Conservation (phyloP, 2,113 vertebrate species). For the Excalfactoria chinensis region DNA sequence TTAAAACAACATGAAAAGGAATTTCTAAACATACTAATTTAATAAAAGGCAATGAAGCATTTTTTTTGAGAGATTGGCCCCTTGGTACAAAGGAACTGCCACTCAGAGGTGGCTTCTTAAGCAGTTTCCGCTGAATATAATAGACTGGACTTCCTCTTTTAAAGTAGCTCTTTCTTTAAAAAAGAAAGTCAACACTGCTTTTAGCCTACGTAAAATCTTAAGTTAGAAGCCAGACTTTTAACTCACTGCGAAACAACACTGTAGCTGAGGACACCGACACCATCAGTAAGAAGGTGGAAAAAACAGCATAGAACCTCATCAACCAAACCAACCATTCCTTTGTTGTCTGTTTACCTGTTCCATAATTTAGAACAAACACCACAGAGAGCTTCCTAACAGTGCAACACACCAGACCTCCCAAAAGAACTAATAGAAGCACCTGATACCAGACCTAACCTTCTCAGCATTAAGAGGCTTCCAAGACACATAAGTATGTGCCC, state of each 20-base stretch:
- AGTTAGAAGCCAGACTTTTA: neutral
- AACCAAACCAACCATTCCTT: neutral
- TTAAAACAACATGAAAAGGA: neutral
- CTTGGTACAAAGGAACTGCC: conserved; percentile 14
- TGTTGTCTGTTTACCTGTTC: neutral
- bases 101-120: conserved; percentile 41
- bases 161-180: neutral
- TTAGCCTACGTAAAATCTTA: neutral
- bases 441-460: neutral
- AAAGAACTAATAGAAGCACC: neutral
- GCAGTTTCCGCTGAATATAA: conserved; percentile 28
- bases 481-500: neutral
- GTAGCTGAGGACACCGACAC: neutral
- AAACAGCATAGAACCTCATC: neutral
- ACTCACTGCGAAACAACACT: neutral
- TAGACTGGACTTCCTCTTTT: conserved; percentile 53
- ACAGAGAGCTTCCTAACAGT: neutral
- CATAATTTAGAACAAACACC: neutral
- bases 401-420: neutral
- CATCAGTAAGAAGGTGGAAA: neutral
- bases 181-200: neutral
- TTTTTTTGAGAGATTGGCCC: neutral
- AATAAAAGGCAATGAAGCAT: neutral
- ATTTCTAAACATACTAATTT: neutral
- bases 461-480: neutral